Conservation (phyloP, 2,797 vertebrate species). For the Petrocephalus sullivani region DNA sequence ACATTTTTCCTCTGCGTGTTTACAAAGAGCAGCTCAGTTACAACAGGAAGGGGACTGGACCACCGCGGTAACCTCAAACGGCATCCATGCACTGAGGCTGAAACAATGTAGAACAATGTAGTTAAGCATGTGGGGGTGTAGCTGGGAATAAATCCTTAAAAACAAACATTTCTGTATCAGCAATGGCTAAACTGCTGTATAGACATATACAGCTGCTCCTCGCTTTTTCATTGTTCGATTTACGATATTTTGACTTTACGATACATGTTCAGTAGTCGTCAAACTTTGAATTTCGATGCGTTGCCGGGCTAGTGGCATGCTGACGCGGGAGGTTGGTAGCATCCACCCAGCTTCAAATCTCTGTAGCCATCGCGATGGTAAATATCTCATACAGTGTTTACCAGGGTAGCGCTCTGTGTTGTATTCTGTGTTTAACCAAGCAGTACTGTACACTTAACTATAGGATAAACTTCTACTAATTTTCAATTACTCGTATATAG, state of each 20-base stretch:
- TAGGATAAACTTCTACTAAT: not conserved
- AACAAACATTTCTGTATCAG: not conserved
- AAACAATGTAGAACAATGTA: not conserved
- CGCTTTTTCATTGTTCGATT: not conserved
- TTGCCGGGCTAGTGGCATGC: not conserved
- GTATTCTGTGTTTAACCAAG: too few species aligned
- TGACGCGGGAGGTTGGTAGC: not conserved
- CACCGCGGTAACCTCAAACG: not conserved
- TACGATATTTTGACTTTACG: not conserved
- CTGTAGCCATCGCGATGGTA: not conserved
- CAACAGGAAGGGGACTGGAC: not conserved
- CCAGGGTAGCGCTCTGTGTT: not conserved
- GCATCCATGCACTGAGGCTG: not conserved
- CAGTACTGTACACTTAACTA: not conserved
- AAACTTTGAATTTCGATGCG: not conserved
- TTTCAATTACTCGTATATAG: not conserved
- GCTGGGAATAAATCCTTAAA: not conserved
- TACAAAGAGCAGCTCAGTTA: not conserved
- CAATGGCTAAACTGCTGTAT: not conserved
- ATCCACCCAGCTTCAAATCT: not conserved
- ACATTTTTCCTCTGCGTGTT: slow-evolving; percentile 76
- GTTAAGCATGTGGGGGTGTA: not conserved
- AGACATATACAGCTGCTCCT: not conserved
- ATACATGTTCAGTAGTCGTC: not conserved
- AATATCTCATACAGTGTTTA: not conserved